phyloP scores from a whole-genome alignment of 2,797 vertebrate species.

The Leuciscus waleckii region DNA sequence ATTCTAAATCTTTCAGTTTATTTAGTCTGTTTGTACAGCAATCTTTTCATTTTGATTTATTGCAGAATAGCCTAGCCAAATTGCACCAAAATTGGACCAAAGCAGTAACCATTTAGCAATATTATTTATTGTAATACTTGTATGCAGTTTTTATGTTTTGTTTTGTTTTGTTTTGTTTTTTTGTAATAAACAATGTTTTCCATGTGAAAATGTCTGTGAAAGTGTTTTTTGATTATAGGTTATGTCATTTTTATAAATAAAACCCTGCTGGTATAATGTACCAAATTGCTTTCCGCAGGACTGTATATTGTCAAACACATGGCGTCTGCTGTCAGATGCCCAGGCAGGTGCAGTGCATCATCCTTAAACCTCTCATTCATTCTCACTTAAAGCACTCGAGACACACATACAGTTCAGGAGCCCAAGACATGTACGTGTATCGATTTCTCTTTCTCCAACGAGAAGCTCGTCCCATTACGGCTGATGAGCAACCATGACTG shows the following conservation, averaged over 20 bases:
- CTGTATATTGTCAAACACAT: not conserved
- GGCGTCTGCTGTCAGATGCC: slow-evolving; percentile 11
- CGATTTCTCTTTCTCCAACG: slow-evolving; percentile 22
- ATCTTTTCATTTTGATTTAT: not conserved
- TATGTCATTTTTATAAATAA: slow-evolving; percentile 24
- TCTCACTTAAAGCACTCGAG: slow-evolving; percentile 6
- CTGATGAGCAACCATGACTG: not conserved
- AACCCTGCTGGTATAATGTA: slow-evolving; percentile 8
- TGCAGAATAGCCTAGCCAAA: slow-evolving; percentile 12
- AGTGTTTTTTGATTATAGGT: not conserved
- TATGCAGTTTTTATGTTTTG: slow-evolving; percentile 53
- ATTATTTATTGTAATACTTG: slow-evolving; percentile 75
- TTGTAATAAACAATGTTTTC: slow-evolving; percentile 70
- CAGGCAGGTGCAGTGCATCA: slow-evolving; percentile 28
- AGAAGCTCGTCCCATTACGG: slow-evolving; percentile 5
- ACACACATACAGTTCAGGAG: not conserved
- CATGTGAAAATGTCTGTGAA: slow-evolving; percentile 23
- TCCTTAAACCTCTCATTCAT: slow-evolving; percentile 16
- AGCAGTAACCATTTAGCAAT: slow-evolving; percentile 54
- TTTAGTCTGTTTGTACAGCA: slow-evolving; percentile 29
- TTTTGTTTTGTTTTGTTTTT: slow-evolving; percentile 68
- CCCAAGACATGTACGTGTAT: slow-evolving; percentile 13
- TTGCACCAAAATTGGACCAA: slow-evolving; percentile 41
- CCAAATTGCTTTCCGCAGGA: not conserved
- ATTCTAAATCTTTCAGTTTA: slow-evolving; percentile 24